phyloP scores from a whole-genome alignment of 1,140 invertebrate species.

The Zaprionus africanus region DNA sequence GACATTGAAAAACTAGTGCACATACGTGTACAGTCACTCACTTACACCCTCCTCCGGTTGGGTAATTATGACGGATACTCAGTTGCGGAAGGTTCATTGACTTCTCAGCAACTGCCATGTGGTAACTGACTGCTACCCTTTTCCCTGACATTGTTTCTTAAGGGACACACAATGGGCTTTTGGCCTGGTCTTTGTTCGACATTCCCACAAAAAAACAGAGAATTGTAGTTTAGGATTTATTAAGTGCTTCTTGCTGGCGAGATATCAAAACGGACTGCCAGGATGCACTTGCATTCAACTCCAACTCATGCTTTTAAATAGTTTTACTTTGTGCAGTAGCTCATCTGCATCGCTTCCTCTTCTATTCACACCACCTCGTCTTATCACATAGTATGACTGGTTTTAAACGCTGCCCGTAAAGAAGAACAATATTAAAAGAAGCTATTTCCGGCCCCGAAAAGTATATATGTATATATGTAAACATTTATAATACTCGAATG shows the following conservation, averaged over 20 bases:
- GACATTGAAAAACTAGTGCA: conserved; percentile 31
- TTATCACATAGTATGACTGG: no score
- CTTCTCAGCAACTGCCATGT: conserved; percentile 15
- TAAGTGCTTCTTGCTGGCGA: conserved; percentile 69
- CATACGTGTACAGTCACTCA: conserved; percentile 14
- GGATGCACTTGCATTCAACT: conserved; percentile 47
- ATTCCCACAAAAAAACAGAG: conserved; percentile 40
- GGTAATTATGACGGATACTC: conserved; percentile 57
- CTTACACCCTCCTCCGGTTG: neutral
- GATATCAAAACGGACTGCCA: conserved; percentile 49
- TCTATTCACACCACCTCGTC: no score
- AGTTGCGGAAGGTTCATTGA: conserved; percentile 51
- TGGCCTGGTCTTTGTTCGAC: conserved; percentile 59
- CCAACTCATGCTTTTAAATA: neutral
- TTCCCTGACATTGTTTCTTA: neutral
- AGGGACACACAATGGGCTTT: conserved; percentile 43
- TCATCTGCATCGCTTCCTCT: no score
- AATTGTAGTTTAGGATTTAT: conserved; percentile 74
- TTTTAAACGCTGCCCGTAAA: no score
- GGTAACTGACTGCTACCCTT: no score
- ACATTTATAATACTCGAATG: no score
- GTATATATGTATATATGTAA: no score
- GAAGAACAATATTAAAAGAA: no score
- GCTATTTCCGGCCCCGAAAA: no score
- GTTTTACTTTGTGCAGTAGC: no score